Conservation (phyloP, 1,140 invertebrate species). For the Aleiodes sp. region DNA sequence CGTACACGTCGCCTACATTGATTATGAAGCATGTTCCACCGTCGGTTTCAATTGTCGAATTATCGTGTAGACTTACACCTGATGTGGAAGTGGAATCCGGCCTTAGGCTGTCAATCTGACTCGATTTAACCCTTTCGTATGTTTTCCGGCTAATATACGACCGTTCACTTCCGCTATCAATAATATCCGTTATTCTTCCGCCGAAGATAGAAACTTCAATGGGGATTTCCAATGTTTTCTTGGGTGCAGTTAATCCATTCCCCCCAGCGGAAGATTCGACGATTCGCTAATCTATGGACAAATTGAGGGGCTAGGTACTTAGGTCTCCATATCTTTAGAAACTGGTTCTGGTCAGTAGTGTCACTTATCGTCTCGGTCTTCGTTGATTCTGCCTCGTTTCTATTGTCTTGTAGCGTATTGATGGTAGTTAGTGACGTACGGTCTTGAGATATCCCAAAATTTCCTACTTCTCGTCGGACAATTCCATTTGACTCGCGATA, state of each 20-base stretch:
- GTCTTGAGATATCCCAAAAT: no score
- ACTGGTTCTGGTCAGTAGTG: no score
- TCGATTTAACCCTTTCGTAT: background rate
- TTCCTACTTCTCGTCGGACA: no score
- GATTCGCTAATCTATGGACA: background rate
- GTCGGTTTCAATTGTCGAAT: no score
- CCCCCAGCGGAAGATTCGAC: background rate
- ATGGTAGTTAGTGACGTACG: no score
- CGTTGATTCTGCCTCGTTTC: background rate
- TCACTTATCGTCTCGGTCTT: no score
- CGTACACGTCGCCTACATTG: constrained; percentile 8
- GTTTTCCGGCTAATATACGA: background rate
- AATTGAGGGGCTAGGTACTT: background rate
- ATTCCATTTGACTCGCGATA: no score
- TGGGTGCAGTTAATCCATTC: background rate
- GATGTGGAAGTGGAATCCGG: no score
- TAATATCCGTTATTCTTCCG: constrained; percentile 2
- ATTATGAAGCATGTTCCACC: no score
- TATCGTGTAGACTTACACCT: no score
- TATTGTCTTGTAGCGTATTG: background rate
- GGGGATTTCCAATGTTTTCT: background rate
- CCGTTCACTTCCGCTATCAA: constrained; percentile 19
- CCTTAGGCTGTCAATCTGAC: no score
- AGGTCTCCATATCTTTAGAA: no score
- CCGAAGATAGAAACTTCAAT: constrained; percentile 6